Percentiles rank a stretch among this genome's conserved stretches.
These are phyloP conservation scores for Lanius ludovicianus DNA, from an alignment of 2,113 vertebrate species.

Conservation along the genomic window DNA sequence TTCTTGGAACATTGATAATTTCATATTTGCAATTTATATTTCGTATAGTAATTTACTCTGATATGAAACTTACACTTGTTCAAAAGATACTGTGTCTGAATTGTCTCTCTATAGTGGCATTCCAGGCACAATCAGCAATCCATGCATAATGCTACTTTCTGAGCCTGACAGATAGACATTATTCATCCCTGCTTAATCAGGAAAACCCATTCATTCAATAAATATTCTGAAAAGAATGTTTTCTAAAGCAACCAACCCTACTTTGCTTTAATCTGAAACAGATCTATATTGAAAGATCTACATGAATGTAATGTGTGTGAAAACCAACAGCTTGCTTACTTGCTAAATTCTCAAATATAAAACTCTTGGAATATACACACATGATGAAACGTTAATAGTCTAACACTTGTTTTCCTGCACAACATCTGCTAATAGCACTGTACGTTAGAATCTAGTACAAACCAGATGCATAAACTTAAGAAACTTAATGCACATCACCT, in stretches of 20 bases:
- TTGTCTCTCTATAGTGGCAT: neutral
- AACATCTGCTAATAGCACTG: neutral
- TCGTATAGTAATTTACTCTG: neutral
- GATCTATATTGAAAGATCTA: neutral
- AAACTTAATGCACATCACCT: neutral
- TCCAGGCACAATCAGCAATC: neutral
- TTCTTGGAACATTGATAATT: neutral
- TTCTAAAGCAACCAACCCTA: neutral
- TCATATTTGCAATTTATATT: neutral
- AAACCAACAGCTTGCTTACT: neutral
- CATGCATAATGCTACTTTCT: neutral
- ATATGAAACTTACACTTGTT: neutral
- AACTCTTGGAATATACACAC: neutral
- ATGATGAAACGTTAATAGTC: neutral
- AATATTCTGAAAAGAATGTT: neutral
- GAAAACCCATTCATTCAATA: neutral
- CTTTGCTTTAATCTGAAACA: neutral
- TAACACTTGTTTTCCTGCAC: neutral
- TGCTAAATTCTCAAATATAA: neutral
- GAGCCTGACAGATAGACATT: neutral
- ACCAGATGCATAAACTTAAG: neutral
- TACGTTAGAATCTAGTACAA: neutral
- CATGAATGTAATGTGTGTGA: neutral
- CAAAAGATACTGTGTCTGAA: neutral
- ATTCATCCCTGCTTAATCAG: neutral